Conservation (phyloP, 92 coral and sea anemone species). For the Zoanthus sansibaricus region DNA sequence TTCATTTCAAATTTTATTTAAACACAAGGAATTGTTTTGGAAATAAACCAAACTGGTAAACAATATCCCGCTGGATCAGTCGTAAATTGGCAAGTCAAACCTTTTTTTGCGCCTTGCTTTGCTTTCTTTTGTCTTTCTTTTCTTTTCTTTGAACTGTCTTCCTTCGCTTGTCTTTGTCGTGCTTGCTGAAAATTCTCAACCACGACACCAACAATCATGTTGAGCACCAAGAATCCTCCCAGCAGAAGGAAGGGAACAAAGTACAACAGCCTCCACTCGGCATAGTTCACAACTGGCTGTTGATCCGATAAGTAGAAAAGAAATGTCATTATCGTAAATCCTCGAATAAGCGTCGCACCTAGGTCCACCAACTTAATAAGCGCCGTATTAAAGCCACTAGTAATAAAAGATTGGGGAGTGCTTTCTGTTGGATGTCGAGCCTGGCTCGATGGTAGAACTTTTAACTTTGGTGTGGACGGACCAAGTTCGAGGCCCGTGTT, state of each 20-base stretch:
- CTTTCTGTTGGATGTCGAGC: too few relatives aligned
- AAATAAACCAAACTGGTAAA: too few relatives aligned
- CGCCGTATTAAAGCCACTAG: too few relatives aligned
- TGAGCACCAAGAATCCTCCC: constrained; percentile 95
- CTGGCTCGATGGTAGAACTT: too few relatives aligned
- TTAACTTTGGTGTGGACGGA: too few relatives aligned
- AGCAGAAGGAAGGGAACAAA: constrained; percentile 91
- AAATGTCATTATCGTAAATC: not conserved
- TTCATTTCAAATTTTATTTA: too few relatives aligned
- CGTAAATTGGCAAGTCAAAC: not conserved
- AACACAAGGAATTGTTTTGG: too few relatives aligned
- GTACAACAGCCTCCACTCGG: constrained; percentile 89
- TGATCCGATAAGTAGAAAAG: not conserved
- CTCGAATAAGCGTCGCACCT: too few relatives aligned
- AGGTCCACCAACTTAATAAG: too few relatives aligned
- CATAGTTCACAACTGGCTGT: constrained; percentile 89
- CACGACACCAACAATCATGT: constrained; percentile 98
- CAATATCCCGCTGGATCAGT: too few relatives aligned
- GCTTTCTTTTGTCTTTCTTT: constrained; percentile 44
- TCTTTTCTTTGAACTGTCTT: constrained; percentile 62
- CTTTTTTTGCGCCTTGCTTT: constrained; percentile 42
- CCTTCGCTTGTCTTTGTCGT: constrained; percentile 87
- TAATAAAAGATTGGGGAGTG: too few relatives aligned
- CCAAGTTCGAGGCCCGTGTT: too few relatives aligned
- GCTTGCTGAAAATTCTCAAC: constrained; percentile 97